These are phyloP conservation scores for Palythoa grandiflora DNA, from an alignment of 92 coral and sea anemone species.

Conservation along the genomic window DNA sequence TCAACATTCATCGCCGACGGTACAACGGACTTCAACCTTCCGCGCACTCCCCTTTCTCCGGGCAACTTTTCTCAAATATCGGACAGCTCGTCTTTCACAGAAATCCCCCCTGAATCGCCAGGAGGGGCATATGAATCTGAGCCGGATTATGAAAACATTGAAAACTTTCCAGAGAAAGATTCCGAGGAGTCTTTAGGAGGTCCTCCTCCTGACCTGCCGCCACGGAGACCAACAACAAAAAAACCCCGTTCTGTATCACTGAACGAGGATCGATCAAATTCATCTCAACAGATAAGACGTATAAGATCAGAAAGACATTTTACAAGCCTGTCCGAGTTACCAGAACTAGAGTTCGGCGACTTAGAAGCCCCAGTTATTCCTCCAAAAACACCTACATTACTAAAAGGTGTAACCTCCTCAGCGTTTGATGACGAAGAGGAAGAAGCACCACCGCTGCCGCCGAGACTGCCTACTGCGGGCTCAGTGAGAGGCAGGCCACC, in stretches of 20 bases:
- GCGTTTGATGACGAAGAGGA: conserved; percentile 57
- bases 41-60: conserved; percentile 70
- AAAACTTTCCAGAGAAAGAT: conserved; percentile 84
- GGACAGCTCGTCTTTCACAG: conserved; percentile 67
- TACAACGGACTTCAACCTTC: conserved; percentile 51
- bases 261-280: conserved; percentile 56
- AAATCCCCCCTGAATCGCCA: conserved; percentile 78
- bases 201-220: conserved; percentile 82
- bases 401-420: conserved; percentile 18
- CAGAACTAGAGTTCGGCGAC: conserved; percentile 39
- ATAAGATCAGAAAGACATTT: conserved; percentile 57
- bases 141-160: conserved; percentile 89
- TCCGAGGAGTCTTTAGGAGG: conserved; percentile 44
- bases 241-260: conserved; percentile 77
- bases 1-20: conserved; percentile 61
- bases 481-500: conserved; percentile 72
- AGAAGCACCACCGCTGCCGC: conserved; percentile 83
- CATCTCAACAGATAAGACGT: conserved; percentile 54
- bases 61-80: conserved; percentile 59
- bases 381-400: conserved; percentile 50
- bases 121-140: conserved; percentile 67
- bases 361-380: conserved; percentile 36
- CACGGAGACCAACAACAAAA: conserved; percentile 64
- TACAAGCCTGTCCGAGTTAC: conserved; percentile 38
- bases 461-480: conserved; percentile 66